These are phyloP conservation scores for Colostygia pectinataria DNA, from an alignment of 2,888 invertebrate species.

Conservation along the genomic window DNA sequence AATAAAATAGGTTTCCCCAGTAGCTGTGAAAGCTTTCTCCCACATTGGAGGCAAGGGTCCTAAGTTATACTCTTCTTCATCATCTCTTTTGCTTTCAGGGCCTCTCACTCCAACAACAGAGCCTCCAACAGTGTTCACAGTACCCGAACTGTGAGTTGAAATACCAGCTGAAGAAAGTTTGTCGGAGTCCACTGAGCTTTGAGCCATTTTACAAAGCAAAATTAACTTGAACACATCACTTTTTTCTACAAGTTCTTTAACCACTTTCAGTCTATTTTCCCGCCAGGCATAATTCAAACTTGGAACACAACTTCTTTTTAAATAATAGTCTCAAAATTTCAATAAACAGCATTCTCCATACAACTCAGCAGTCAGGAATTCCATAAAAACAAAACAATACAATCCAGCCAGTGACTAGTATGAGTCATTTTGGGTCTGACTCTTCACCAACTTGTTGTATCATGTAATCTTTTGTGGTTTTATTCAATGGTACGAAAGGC, in stretches of 20 bases:
- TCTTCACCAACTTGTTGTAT: slow-evolving; percentile 53
- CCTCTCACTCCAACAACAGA: slow-evolving; percentile 77
- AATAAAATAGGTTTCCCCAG: slow-evolving; percentile 98
- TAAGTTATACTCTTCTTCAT: slow-evolving; percentile 89
- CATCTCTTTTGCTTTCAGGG: slow-evolving; percentile 71
- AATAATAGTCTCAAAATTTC: slow-evolving; percentile 34
- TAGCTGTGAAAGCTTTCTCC: slow-evolving; percentile 98
- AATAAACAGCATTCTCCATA: slow-evolving; percentile 43
- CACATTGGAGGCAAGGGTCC: slow-evolving; percentile 97
- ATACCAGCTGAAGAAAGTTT: slow-evolving; percentile 77
- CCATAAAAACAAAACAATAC: slow-evolving; percentile 74
- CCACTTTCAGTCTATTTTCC: slow-evolving; percentile 30
- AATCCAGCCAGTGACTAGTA: slow-evolving; percentile 62
- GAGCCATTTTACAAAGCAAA: slow-evolving; percentile 58
- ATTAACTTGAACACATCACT: slow-evolving; percentile 28
- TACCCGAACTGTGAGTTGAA: slow-evolving; percentile 77
- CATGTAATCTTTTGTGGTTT: slow-evolving; percentile 53
- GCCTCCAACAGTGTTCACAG: slow-evolving; percentile 74
- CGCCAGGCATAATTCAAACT: slow-evolving; percentile 34
- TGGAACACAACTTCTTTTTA: slow-evolving; percentile 35
- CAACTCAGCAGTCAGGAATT: slow-evolving; percentile 61
- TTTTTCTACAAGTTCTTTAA: slow-evolving; percentile 9
- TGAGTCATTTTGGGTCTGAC: slow-evolving; percentile 75
- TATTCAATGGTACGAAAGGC: slow-evolving; percentile 40
- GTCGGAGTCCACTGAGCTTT: slow-evolving; percentile 76